Evolutionary conservation across 2,888 invertebrate genomes (phyloP), one percentile per base, ranked within the genome.

Genomic region (Stramonita haemastoma): DNA sequence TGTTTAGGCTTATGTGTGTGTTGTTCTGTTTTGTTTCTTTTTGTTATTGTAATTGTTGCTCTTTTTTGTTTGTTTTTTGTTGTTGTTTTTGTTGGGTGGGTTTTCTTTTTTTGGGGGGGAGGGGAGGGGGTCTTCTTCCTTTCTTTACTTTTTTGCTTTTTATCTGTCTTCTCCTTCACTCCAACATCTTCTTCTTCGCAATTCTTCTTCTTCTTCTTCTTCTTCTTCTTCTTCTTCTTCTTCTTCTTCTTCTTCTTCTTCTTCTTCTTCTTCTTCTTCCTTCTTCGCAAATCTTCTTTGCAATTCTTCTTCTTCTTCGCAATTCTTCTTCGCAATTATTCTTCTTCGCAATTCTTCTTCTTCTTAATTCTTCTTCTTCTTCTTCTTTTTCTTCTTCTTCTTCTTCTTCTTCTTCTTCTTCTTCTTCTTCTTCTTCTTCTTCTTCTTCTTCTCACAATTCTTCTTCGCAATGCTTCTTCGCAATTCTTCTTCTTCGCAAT

Each of bases 231-330:
- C 73, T 60, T 60, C 60, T 19, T 60, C 60, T 60, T 60, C 19
- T 22, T 22, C 60, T 60, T 60, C 60, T 60, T 60, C 60, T 19
- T 13, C 1, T 60, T 60, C 60, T 60, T 60, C 19, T 88, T 57
- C 36, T 56, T 57, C 81, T 83, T 60, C 34, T 60, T 89, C 86
- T 86, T 34, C 36, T 26, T 88, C 46, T 60, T 46, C 81, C 88
- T 26, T n/a, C 66, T 32, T 34, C 22, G 6, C 29, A n/a, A n/a
- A n/a, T 34, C 34, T 34, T 19, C 66, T 46, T 46, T 8, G 2
- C 8, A 2, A 8, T 60, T n/a, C n/a, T 60, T 60, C 60, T 19
- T 60, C 60, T 60, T 60, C 19, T 22, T 22, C 60, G n/a, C n/a
- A n/a, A n/a, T 60, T 60, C 60, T 60, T 60, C 60, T 19, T 13